Conservation (phyloP, 2,113 vertebrate species). For the Oncorhynchus keta region DNA sequence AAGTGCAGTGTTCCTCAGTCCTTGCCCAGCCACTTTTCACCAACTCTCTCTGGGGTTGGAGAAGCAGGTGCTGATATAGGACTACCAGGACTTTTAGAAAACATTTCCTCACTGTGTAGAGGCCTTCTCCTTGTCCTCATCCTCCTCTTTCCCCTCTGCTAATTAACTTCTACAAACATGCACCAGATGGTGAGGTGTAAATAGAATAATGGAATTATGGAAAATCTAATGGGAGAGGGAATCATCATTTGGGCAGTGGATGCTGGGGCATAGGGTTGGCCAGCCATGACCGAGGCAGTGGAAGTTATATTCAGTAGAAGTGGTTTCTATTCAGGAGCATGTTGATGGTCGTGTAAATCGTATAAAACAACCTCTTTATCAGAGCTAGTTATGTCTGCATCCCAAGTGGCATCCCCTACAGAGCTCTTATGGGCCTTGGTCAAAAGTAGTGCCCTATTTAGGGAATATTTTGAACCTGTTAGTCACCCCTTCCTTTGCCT, state of each 20-base stretch:
- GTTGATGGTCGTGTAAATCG: not conserved
- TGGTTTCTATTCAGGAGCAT: not conserved
- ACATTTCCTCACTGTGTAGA: constrained; percentile 44
- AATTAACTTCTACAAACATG: constrained; percentile 52
- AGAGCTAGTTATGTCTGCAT: constrained; percentile 29
- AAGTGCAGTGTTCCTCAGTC: not conserved
- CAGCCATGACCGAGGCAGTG: not conserved
- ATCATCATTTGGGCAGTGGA: not conserved
- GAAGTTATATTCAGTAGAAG: too few species aligned
- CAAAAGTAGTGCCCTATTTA: too few species aligned
- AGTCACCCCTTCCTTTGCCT: not conserved
- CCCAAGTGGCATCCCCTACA: too few species aligned
- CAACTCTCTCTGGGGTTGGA: constrained; percentile 10
- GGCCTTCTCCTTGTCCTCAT: constrained; percentile 40
- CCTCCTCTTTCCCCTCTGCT: constrained; percentile 45
- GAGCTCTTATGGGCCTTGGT: not conserved
- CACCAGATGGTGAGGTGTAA: constrained; percentile 45
- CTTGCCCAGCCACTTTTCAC: not conserved
- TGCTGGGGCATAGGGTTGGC: not conserved
- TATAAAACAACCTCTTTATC: constrained; percentile 34
- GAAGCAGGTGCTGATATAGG: constrained; percentile 45
- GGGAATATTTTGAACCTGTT: not conserved
- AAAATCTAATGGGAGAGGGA: constrained; percentile 29
- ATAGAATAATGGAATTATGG: constrained; percentile 45
- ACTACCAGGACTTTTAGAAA: constrained; percentile 44